phyloP scores from a whole-genome alignment of 2,888 invertebrate species.

The Acrobasis consociella region DNA sequence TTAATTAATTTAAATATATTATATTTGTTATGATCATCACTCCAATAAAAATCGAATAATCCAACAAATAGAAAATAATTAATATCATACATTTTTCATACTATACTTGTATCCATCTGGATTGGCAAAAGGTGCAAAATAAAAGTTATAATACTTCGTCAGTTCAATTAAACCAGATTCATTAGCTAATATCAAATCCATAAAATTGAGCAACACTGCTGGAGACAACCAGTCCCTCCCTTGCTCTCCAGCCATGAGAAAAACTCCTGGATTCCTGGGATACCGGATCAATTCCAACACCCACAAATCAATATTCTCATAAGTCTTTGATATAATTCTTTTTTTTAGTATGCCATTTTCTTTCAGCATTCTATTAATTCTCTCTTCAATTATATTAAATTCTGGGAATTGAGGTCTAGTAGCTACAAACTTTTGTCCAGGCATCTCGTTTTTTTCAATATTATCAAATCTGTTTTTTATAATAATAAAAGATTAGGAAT shows the following conservation, averaged over 20 bases:
- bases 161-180: conserved; percentile 36
- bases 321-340: conserved; percentile 53
- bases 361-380: conserved; percentile 44
- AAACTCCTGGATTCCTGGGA: conserved; percentile 47
- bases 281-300: conserved; percentile 53
- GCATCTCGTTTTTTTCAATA: neutral
- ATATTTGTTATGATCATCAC: too few relatives aligned
- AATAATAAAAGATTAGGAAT: too few relatives aligned
- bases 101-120: conserved; percentile 71
- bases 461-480: conserved; percentile 5
- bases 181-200: conserved; percentile 45
- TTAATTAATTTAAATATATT: too few relatives aligned
- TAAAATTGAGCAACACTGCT: conserved; percentile 55
- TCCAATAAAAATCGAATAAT: too few relatives aligned
- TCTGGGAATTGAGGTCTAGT: neutral
- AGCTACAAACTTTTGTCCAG: neutral
- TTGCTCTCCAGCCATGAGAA: conserved; percentile 66
- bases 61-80: conserved; percentile 10
- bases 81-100: conserved; percentile 45
- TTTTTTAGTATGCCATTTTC: conserved; percentile 42
- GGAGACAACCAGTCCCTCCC: conserved; percentile 67
- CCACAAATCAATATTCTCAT: conserved; percentile 57
- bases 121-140: conserved; percentile 66
- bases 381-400: conserved; percentile 36
- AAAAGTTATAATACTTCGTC: conserved; percentile 54